phyloP scores from a whole-genome alignment of 1,140 invertebrate species.

The Papilio machaon region DNA sequence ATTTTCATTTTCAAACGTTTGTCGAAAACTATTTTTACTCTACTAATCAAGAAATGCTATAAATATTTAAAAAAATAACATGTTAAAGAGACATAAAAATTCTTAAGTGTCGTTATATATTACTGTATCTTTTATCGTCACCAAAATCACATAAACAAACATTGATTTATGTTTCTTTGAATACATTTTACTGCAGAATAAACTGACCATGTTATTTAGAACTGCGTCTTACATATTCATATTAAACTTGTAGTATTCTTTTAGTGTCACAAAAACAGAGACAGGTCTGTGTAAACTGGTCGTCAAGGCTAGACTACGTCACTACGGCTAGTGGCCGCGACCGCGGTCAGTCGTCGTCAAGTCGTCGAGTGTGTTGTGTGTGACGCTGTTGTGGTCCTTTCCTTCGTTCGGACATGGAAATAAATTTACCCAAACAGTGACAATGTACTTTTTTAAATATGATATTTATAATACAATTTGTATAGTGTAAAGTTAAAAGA shows the following conservation, averaged over 20 bases:
- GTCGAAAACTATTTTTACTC: not conserved
- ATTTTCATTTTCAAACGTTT: too few species aligned
- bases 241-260: conserved; percentile 3
- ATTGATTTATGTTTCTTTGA: not conserved
- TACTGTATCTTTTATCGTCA: not conserved
- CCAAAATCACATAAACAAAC: not conserved
- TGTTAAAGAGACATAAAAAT: not conserved
- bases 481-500: conserved; percentile 9
- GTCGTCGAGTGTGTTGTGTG: not conserved
- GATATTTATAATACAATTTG: not conserved
- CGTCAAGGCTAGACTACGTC: conserved; percentile 14
- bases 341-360: not conserved
- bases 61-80: not conserved
- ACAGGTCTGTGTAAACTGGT: not conserved
- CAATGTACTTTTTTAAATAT: conserved; percentile 5
- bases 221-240: not conserved
- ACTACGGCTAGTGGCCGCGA: not conserved
- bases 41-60: not conserved
- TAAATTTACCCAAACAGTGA: not conserved
- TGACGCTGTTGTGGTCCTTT: not conserved
- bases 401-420: not conserved
- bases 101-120: not conserved
- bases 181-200: conserved; percentile 1
- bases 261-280: conserved; percentile 3
- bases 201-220: not conserved